Evolutionary conservation across 64 coral and sea anemone species (phyloP).

Genomic region (Dendronephthya gigantea): DNA sequence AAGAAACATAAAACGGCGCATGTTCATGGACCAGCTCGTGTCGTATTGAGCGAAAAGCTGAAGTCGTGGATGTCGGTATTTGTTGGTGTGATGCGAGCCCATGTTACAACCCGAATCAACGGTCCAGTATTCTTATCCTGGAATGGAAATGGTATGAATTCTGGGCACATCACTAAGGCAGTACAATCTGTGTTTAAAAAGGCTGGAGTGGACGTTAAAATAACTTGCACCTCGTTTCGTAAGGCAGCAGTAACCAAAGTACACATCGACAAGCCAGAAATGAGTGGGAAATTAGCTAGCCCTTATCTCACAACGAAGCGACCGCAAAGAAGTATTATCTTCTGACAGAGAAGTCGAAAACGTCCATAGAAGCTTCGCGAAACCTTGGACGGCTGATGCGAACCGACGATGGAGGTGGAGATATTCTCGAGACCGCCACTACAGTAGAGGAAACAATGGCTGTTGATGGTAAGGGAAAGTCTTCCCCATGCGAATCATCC

Average conservation of each 20-base stretch:
- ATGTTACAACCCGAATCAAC: neutral
- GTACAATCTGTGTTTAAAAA: neutral
- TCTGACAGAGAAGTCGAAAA: too few species aligned
- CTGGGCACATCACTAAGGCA: neutral
- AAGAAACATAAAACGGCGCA: slow-evolving; percentile 27
- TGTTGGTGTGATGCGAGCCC: neutral
- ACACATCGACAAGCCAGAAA: neutral
- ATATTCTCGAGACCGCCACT: too few species aligned
- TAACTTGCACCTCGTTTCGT: neutral
- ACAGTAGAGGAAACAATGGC: too few species aligned
- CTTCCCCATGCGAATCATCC: too few species aligned
- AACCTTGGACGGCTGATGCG: too few species aligned
- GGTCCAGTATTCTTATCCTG: neutral
- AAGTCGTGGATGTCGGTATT: neutral
- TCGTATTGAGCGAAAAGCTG: slow-evolving; percentile 12
- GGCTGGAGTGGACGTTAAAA: neutral
- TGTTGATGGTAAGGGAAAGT: neutral
- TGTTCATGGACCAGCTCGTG: slow-evolving; percentile 14
- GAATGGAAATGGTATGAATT: neutral
- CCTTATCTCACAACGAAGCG: too few species aligned
- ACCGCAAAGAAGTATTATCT: too few species aligned
- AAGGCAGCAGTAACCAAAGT: neutral
- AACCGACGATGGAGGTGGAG: too few species aligned
- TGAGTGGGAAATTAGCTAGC: too few species aligned
- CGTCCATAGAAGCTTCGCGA: too few species aligned